Evolutionary conservation across 2,888 invertebrate species (phyloP), one percentile per base, ranked within the genome.

Genomic region (Drosophila yooni): DNA sequence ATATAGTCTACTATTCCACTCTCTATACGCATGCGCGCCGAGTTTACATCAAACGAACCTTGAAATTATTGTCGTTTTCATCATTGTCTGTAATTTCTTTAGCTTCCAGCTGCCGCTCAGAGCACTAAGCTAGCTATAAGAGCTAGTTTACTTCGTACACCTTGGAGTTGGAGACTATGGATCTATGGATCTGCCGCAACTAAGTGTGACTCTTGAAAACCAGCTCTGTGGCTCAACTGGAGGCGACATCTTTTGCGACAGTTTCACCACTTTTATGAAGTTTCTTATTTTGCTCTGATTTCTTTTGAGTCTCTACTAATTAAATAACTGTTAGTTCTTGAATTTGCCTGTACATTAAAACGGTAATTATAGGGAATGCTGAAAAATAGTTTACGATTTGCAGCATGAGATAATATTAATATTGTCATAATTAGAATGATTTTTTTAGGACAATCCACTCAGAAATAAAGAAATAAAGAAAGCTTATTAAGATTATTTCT

Each of bases 31-130:
- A 88, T 89, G 80, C 85, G 80, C 86, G 76, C 52, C 56, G 76
- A 81, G 83, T 81, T 89, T 92, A 83, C 86, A 91, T 91, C 84
- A 89, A 92, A 92, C 91, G 91, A 91, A 91, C 91, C 91, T 91
- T 91, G 91, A 92, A 91, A 91, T 91, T 82, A 92, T 89, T 92
- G 92, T 92, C 92, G 90, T 89, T 92, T 92, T 92, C 92, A 90
- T 92, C 89, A 90, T 88, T 79, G 82, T 79, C 67, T 68, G 73
- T 77, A 84, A 73, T 83, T 79, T 84, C 73, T 75, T 79, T 69
- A 57, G 62, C 70, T 81, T 65, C 60, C 82, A 79, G 79, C 80
- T 82, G 79, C 59, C 50, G 53, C 53, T 59, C 61, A 29, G 48
- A 43, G 63, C 53, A 57, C 38, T 36, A 25, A 46, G 50, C 15